These are phyloP conservation scores for Sminthurides bifidus DNA, from an alignment of 1,140 invertebrate species.

Conservation along the genomic window DNA sequence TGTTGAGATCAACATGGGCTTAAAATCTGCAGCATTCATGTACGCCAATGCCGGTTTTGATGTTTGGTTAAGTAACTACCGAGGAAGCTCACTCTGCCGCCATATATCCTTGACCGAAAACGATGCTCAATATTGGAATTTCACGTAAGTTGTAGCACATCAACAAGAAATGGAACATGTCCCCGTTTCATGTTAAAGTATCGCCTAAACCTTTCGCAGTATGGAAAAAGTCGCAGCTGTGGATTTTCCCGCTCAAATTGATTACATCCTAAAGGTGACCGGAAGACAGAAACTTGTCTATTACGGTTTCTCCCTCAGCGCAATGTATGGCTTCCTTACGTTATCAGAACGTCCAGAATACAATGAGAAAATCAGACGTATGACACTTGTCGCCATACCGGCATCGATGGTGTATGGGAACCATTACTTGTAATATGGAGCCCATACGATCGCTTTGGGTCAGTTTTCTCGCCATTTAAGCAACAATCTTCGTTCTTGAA, in stretches of 20 bases:
- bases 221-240: slow-evolving; percentile 65
- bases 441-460: no score
- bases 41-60: slow-evolving; percentile 56
- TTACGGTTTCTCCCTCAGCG: slow-evolving; percentile 55
- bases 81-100: slow-evolving; percentile 37
- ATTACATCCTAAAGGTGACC: slow-evolving; percentile 51
- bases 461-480: no score
- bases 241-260: slow-evolving; percentile 63
- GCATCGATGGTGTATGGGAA: no score
- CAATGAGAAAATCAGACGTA: slow-evolving; percentile 41
- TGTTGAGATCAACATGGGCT: no score
- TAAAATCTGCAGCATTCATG: slow-evolving; percentile 44
- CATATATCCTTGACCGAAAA: slow-evolving; percentile 33
- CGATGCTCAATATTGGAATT: slow-evolving; percentile 34
- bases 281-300: slow-evolving; percentile 49
- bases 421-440: no score
- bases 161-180: no score
- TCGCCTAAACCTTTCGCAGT: slow-evolving; percentile 39
- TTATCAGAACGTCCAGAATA: slow-evolving; percentile 43
- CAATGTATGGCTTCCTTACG: slow-evolving; percentile 45
- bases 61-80: slow-evolving; percentile 49
- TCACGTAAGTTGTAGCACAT: slow-evolving; percentile 21
- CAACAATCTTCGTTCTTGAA: no score
- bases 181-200: no score
- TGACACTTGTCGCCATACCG: no score